These are phyloP conservation scores for Ailurus styani DNA, from an alignment of 2,113 vertebrate species.

Conservation along the genomic window DNA sequence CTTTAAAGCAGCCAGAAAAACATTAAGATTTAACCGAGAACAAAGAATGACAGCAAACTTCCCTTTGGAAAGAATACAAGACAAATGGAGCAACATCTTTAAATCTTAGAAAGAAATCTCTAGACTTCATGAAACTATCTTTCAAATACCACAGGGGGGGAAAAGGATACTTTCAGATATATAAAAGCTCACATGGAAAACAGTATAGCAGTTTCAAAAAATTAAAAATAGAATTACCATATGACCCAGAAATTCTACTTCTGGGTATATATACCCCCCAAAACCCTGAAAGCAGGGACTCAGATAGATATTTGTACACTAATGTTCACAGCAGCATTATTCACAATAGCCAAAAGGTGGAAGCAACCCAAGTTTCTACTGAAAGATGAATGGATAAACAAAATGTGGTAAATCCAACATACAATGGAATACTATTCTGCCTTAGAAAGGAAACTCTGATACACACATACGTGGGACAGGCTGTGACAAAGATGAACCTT, in stretches of 20 bases:
- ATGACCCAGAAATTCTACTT: background rate
- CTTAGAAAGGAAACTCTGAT: background rate
- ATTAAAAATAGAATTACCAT: background rate
- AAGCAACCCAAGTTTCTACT: background rate
- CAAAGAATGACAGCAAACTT: background rate
- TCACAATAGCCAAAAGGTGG: background rate
- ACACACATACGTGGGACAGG: background rate
- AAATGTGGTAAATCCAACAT: background rate
- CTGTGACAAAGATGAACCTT: background rate
- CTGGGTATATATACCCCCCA: background rate
- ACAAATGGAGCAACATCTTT: background rate
- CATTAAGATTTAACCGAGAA: background rate
- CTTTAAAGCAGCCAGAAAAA: slow-evolving; percentile 8
- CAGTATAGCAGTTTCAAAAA: background rate
- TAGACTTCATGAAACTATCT: background rate
- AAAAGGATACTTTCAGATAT: background rate
- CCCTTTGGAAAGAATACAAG: background rate
- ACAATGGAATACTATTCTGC: background rate
- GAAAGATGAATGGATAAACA: background rate
- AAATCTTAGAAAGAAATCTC: slow-evolving; percentile 25
- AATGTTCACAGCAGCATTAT: background rate
- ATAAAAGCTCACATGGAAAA: background rate
- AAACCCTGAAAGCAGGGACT: background rate
- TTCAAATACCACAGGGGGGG: background rate
- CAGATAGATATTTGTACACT: background rate